Conservation (phyloP, 2,113 vertebrate species). For the Prunella fulvescens region DNA sequence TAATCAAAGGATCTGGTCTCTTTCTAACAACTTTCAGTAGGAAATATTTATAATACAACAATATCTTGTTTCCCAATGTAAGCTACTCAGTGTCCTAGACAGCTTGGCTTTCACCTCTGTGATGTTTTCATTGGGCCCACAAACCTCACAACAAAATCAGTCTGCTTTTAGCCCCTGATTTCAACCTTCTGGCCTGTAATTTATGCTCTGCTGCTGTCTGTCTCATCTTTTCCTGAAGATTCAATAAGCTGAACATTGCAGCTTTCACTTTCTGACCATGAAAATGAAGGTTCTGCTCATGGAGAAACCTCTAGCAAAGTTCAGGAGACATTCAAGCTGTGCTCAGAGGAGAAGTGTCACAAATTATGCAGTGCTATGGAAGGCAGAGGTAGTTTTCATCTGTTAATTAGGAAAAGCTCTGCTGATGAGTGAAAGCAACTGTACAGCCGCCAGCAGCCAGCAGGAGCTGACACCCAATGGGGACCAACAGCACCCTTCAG, state of each 20-base stretch:
- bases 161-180: neutral
- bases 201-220: neutral
- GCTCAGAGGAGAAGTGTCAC: neutral
- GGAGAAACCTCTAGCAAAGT: neutral
- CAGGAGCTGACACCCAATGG: neutral
- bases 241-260: neutral
- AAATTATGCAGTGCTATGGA: neutral
- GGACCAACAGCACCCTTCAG: neutral
- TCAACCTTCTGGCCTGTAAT: neutral
- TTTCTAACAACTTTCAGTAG: neutral
- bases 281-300: neutral
- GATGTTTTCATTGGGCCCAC: neutral
- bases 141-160: neutral
- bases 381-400: neutral
- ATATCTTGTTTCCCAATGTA: neutral
- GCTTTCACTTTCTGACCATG: neutral
- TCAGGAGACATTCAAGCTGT: neutral
- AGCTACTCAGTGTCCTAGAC: neutral
- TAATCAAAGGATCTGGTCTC: neutral
- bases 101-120: neutral
- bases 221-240: neutral
- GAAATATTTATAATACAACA: neutral
- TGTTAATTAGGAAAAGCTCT: neutral
- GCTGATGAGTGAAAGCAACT: neutral
- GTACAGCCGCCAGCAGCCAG: neutral